Percentiles rank a stretch among this genome's conserved stretches.
phyloP scores from a whole-genome alignment of 2,888 invertebrate species.

The Phania funesta region DNA sequence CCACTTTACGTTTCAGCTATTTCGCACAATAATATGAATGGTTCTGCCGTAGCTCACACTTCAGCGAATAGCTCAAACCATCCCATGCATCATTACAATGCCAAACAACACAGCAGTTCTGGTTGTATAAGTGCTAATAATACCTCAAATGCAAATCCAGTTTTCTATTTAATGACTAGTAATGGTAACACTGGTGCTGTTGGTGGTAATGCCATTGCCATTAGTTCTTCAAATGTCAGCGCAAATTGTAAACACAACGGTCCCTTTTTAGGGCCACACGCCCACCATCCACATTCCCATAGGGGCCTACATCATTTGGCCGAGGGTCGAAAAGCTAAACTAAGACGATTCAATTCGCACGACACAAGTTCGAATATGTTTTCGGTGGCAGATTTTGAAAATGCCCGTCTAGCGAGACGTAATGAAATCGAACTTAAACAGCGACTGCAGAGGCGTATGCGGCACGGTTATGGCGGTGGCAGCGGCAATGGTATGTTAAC shows the following conservation, averaged over 20 bases:
- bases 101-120: constrained; percentile 59
- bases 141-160: constrained; percentile 72
- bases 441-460: constrained; percentile 77
- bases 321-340: constrained; percentile 79
- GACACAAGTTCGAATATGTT: constrained; percentile 81
- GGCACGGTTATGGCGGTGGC: constrained; percentile 77
- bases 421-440: constrained; percentile 80
- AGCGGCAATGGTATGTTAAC: constrained; percentile 67
- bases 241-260: constrained; percentile 49
- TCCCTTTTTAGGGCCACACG: constrained; percentile 57
- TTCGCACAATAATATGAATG: constrained; percentile 40
- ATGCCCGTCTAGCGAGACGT: constrained; percentile 79
- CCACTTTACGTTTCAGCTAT: constrained; percentile 30
- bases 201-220: constrained; percentile 49
- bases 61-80: constrained; percentile 38
- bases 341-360: constrained; percentile 80
- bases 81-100: constrained; percentile 41
- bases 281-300: constrained; percentile 69
- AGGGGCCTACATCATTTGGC: constrained; percentile 70
- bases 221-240: constrained; percentile 56
- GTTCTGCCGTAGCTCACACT: constrained; percentile 9
- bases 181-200: constrained; percentile 70
- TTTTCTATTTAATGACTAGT: constrained; percentile 74
- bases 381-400: constrained; percentile 80
- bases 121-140: constrained; percentile 67